Evolutionary conservation across 1,140 invertebrate species (phyloP).

Genomic region (Phocides pigmalion): DNA sequence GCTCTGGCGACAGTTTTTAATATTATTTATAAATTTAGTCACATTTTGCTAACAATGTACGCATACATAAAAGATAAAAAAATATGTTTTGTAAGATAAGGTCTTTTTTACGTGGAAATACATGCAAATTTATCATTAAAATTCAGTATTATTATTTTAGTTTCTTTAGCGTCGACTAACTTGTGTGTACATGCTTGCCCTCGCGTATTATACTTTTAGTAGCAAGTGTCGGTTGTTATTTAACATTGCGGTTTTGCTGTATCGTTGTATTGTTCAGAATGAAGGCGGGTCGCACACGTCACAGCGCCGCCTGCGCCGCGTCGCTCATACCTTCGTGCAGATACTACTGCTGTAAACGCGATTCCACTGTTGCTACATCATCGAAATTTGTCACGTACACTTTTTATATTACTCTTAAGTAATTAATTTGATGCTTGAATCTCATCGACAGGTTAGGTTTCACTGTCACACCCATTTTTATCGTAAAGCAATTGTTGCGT

Average conservation of each 20-base stretch:
- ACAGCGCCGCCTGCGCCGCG: conserved; percentile 8
- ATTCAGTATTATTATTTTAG: neutral
- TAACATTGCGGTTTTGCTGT: conserved; percentile 20
- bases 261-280: conserved; percentile 18
- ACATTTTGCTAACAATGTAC: too few relatives aligned
- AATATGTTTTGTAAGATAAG: too few relatives aligned
- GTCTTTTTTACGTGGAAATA: too few relatives aligned
- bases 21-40: too few relatives aligned
- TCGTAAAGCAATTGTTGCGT: too few relatives aligned
- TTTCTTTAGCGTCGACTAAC: neutral
- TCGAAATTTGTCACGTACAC: neutral
- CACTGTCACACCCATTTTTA: too few relatives aligned
- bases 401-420: neutral
- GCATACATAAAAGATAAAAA: too few relatives aligned
- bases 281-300: conserved; percentile 50
- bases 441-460: too few relatives aligned
- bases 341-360: neutral
- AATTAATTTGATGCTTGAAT: neutral
- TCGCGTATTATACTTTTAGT: neutral
- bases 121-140: too few relatives aligned
- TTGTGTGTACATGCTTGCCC: neutral
- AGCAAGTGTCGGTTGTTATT: conserved; percentile 2
- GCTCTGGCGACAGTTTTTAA: too few relatives aligned
- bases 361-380: neutral
- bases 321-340: neutral